Conservation (phyloP, 2,113 vertebrate genomes). For the Elanoides forficatus region DNA sequence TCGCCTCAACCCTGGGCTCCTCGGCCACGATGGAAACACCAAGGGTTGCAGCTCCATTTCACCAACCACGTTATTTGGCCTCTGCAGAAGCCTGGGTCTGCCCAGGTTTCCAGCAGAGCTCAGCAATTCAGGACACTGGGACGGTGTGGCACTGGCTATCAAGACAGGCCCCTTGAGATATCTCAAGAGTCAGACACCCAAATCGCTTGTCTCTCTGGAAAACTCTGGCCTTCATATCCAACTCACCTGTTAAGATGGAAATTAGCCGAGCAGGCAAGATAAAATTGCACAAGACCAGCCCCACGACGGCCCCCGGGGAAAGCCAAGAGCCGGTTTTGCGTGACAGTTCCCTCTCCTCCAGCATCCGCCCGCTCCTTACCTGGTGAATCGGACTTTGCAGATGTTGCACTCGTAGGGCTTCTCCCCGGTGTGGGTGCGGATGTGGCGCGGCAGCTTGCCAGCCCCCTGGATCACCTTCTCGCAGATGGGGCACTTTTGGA, state of each 20-base stretch:
- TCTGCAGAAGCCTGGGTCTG: neutral
- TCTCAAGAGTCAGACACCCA: neutral
- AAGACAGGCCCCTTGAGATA: neutral
- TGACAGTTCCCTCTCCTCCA: neutral
- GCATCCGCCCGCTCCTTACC: slow-evolving; percentile 68
- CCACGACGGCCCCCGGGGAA: neutral
- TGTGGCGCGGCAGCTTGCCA: slow-evolving; percentile 95
- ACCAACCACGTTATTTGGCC: neutral
- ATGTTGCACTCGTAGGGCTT: slow-evolving; percentile 98
- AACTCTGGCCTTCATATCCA: neutral
- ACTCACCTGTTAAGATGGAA: neutral
- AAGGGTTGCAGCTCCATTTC: neutral
- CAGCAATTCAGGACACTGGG: neutral
- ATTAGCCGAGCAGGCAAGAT: neutral
- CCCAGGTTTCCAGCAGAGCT: neutral
- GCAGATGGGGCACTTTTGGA: slow-evolving; percentile 99
- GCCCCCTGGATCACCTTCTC: slow-evolving; percentile 96
- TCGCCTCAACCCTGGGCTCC: neutral
- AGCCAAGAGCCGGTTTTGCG: neutral
- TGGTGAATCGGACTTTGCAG: slow-evolving; percentile 87
- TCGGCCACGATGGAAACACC: accelerated
- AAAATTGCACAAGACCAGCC: neutral
- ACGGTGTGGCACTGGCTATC: accelerated
- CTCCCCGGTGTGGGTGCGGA: slow-evolving; percentile 98
- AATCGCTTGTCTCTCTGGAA: neutral